phyloP scores from a whole-genome alignment of 2,888 invertebrate genomes.

The Archaeoteleia sp. region DNA sequence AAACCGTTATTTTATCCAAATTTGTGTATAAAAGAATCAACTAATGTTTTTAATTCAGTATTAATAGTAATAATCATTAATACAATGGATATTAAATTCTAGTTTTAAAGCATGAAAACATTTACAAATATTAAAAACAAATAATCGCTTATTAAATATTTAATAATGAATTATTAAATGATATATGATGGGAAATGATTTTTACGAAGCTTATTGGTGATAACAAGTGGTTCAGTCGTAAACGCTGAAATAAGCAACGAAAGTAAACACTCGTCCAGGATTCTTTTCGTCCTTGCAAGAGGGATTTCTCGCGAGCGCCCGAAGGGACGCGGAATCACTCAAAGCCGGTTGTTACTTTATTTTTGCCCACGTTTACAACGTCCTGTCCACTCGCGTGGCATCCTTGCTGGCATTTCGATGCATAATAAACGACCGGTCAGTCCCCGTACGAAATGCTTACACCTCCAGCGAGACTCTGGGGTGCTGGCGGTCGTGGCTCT shows the following conservation, averaged over 20 bases:
- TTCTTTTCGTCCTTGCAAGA: conserved; percentile 39
- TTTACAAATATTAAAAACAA: too few relatives aligned
- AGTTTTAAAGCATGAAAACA: too few relatives aligned
- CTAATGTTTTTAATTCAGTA: too few relatives aligned
- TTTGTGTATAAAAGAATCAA: too few relatives aligned
- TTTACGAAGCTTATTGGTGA: conserved; percentile 18
- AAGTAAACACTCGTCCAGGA: conserved; percentile 39
- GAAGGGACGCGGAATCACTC: conserved; percentile 72
- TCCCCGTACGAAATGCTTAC: conserved; percentile 65
- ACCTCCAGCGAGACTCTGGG: conserved; percentile 58
- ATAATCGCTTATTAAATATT: too few relatives aligned
- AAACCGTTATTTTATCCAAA: too few relatives aligned
- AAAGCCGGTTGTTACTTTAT: conserved; percentile 67
- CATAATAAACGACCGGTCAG: conserved; percentile 74
- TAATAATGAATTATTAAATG: too few relatives aligned
- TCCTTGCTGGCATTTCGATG: conserved; percentile 74
- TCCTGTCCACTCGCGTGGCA: conserved; percentile 73
- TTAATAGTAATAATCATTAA: too few relatives aligned
- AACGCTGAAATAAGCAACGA: conserved; percentile 42
- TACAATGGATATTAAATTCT: too few relatives aligned
- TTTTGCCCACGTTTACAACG: conserved; percentile 71
- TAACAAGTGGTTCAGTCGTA: conserved; percentile 22
- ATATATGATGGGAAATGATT: conserved; percentile 2
- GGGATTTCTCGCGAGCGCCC: conserved; percentile 58
- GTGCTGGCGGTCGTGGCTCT: conserved; percentile 11